These are phyloP conservation scores for Antidorcas marsupialis DNA, from an alignment of 2,113 vertebrate genomes.

Conservation along the genomic window DNA sequence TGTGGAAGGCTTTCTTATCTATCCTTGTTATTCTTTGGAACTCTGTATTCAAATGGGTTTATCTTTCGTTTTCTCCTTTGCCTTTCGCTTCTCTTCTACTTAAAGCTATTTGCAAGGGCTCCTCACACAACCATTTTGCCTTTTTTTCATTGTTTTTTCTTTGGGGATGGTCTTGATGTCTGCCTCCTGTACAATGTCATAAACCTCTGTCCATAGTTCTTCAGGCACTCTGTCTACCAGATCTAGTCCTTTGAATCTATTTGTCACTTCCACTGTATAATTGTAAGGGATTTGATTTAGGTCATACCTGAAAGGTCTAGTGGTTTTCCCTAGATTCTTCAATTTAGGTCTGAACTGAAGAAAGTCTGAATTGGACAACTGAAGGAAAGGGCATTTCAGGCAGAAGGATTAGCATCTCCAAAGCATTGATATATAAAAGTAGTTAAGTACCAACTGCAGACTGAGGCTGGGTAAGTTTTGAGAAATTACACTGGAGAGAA, in stretches of 20 bases:
- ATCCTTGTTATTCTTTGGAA: not conserved
- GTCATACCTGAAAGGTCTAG: not conserved
- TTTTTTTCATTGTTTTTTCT: not conserved
- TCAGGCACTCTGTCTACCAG: not conserved
- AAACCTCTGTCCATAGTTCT: not conserved
- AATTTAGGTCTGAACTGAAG: not conserved
- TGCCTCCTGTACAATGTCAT: not conserved
- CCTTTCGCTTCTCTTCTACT: not conserved
- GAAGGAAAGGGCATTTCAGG: not conserved
- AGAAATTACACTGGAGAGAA: not conserved
- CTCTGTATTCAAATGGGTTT: not conserved
- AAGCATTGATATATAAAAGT: not conserved
- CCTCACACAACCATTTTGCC: not conserved
- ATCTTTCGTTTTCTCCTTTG: not conserved
- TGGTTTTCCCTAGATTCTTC: not conserved
- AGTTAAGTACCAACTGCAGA: not conserved
- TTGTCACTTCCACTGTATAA: not conserved
- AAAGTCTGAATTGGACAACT: not conserved
- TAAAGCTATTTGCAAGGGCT: not conserved
- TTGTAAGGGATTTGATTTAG: not conserved
- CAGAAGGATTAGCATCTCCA: not conserved
- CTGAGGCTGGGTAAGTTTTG: not conserved
- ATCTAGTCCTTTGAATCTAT: not conserved
- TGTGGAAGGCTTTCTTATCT: not conserved
- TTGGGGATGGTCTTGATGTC: not conserved